Evolutionary conservation across 2,888 invertebrate genomes (phyloP).

Genomic region (Anthophora plumipes): DNA sequence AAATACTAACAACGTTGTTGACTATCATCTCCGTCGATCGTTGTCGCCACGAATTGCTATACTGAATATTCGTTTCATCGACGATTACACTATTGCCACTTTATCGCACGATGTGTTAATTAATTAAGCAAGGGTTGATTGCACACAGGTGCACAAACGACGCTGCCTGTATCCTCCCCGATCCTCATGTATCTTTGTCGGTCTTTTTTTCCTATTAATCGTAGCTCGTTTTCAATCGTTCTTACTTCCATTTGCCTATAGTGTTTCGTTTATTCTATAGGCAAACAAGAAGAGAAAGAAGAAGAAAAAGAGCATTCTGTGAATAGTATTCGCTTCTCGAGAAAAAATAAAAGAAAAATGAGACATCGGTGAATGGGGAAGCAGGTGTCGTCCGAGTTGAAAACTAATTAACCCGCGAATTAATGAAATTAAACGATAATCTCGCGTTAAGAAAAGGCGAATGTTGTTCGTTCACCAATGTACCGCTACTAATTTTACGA

Average conservation of each 20-base stretch:
- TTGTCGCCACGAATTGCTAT: constrained; percentile 15
- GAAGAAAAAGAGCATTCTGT: not conserved
- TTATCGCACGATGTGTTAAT: constrained; percentile 15
- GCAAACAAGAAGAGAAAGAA: not conserved
- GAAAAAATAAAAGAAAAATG: not conserved
- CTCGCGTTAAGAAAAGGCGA: not conserved
- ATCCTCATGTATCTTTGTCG: constrained; percentile 1
- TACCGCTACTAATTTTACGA: constrained; percentile 26
- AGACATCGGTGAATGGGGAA: not conserved
- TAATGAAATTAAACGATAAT: not conserved
- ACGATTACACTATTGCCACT: constrained; percentile 2
- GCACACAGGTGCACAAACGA: constrained; percentile 1
- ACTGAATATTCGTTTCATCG: constrained; percentile 14
- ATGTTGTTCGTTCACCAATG: constrained; percentile 10
- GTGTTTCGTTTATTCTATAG: not conserved
- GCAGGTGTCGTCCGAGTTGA: not conserved
- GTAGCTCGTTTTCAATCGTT: not conserved
- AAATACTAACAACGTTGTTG: constrained; percentile 19
- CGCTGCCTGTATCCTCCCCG: not conserved
- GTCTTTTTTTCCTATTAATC: not conserved
- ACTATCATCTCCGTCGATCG: constrained; percentile 32
- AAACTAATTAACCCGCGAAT: constrained; percentile 17
- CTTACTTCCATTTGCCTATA: not conserved
- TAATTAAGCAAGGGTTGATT: not conserved
- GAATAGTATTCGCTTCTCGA: not conserved